Percentiles rank a stretch among this genome's conserved stretches.
These are phyloP conservation scores for Tadarida brasiliensis DNA, from an alignment of 2,797 vertebrate species.

Conservation along the genomic window DNA sequence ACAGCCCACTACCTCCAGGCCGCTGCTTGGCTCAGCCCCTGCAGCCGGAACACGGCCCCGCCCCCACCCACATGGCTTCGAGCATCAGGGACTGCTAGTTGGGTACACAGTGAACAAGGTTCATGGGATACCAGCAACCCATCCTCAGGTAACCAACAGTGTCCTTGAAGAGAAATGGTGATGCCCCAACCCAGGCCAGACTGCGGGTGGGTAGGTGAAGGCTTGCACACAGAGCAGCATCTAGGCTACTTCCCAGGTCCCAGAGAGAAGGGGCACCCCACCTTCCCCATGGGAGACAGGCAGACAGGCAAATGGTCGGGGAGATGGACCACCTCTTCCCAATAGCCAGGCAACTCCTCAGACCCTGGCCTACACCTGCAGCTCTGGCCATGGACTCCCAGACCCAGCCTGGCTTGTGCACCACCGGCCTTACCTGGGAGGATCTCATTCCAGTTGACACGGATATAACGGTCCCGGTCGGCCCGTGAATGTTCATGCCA, in stretches of 20 bases:
- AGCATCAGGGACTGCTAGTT: background rate
- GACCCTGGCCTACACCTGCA: background rate
- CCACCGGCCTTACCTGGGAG: slow-evolving; percentile 70
- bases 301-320: background rate
- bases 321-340: background rate
- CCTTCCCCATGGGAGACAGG: background rate
- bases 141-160: background rate
- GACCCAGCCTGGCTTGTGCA: too few species aligned
- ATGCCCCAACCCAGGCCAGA: too few species aligned
- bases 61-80: background rate
- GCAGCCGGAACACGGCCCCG: background rate
- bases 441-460: slow-evolving; percentile 82
- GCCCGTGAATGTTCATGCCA: slow-evolving; percentile 86
- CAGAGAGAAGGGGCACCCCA: background rate
- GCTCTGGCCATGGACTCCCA: background rate
- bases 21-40: background rate
- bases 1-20: background rate
- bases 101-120: background rate
- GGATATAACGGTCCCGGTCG: slow-evolving; percentile 83
- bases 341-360: too few species aligned
- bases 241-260: background rate
- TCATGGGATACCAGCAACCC: background rate
- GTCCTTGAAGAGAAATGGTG: background rate
- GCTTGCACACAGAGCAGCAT: background rate
- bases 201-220: background rate